phyloP scores from a whole-genome alignment of 2,113 vertebrate genomes.

The Melozone crissalis region DNA sequence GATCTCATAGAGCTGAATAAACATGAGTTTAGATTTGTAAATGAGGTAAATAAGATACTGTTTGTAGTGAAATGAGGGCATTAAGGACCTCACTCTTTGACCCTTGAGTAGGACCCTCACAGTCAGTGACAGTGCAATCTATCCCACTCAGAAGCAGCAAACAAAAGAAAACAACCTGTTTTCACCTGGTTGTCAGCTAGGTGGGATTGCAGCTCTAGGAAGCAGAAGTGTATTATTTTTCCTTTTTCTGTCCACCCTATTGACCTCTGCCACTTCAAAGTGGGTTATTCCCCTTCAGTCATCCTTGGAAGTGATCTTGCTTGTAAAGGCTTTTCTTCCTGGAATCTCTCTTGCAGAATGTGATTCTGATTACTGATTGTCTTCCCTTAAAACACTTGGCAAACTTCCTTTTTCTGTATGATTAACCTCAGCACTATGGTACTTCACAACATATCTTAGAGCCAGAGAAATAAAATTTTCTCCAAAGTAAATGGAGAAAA shows the following conservation, averaged over 20 bases:
- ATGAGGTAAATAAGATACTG: background rate
- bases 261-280: background rate
- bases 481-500: background rate
- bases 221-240: background rate
- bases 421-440: background rate
- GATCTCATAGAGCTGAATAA: background rate
- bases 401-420: background rate
- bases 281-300: background rate
- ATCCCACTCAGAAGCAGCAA: background rate
- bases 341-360: background rate
- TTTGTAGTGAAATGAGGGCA: background rate
- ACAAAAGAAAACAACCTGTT: background rate
- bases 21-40: background rate
- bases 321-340: background rate
- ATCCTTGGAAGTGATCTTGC: background rate
- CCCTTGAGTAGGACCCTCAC: background rate
- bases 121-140: background rate
- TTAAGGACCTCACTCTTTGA: background rate
- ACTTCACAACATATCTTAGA: background rate
- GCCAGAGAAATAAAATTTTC: background rate
- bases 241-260: background rate
- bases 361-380: background rate
- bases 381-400: background rate
- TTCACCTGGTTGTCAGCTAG: background rate
- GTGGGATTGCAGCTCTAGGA: background rate